Evolutionary conservation across 30 jellyfish, hydroid and myxozoan species (phyloP).

Genomic region (Hydractinia echinata): DNA sequence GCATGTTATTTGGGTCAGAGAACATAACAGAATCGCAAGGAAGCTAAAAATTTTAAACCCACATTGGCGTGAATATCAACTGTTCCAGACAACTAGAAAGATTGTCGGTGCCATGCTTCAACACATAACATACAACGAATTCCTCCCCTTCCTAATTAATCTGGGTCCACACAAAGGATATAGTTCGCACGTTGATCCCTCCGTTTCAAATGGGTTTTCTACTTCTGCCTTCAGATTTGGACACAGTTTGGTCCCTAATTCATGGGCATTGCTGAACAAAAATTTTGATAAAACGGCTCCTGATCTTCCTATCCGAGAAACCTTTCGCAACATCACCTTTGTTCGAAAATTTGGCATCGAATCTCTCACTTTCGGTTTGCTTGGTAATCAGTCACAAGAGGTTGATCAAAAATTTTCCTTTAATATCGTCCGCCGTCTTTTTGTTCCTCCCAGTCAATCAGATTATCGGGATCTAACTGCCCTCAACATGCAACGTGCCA

Average conservation of each 20-base stretch:
- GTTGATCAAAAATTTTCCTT: conserved; percentile 1
- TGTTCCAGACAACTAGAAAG: conserved; percentile 25
- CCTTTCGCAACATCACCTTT: not conserved
- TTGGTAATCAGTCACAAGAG: conserved; percentile 20
- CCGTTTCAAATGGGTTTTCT: conserved; percentile 25
- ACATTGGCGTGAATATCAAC: conserved; percentile 33
- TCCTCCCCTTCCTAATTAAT: not conserved
- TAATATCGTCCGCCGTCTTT: not conserved
- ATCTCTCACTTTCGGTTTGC: conserved; percentile 11
- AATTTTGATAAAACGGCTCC: not conserved
- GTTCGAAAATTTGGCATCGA: conserved; percentile 24
- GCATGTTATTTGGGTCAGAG: conserved; percentile 40
- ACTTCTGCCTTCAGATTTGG: conserved; percentile 42
- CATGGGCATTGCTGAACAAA: conserved; percentile 14
- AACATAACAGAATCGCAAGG: conserved; percentile 39
- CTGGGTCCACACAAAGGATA: conserved; percentile 25
- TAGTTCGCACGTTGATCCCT: conserved; percentile 15
- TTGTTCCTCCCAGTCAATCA: conserved; percentile 8
- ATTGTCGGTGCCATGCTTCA: conserved; percentile 42
- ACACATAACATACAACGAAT: conserved; percentile 33
- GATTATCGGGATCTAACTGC: conserved; percentile 30
- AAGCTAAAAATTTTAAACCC: conserved; percentile 3
- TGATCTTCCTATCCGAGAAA: not conserved
- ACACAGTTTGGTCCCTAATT: conserved; percentile 28
- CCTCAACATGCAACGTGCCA: conserved; percentile 41